Conservation (phyloP, 2,888 invertebrate species). For the Magallana nippona region DNA sequence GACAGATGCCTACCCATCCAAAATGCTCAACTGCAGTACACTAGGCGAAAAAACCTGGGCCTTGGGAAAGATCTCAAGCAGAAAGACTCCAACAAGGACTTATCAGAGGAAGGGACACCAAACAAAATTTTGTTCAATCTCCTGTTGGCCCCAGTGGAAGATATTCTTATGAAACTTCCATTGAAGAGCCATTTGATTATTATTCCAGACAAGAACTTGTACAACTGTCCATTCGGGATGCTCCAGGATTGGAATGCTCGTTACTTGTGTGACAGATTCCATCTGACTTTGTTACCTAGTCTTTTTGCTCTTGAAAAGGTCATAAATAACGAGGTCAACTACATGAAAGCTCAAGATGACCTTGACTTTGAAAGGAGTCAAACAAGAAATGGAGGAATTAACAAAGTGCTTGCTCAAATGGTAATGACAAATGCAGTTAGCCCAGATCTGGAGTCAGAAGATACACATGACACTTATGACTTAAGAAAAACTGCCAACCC, state of each 20-base stretch:
- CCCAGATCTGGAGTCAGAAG: conserved; percentile 37
- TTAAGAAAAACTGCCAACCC: conserved; percentile 70
- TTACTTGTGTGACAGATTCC: conserved; percentile 64
- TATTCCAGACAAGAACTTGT: conserved; percentile 74
- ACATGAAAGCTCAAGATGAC: conserved; percentile 67
- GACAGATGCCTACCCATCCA: conserved; percentile 68
- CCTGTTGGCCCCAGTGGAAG: conserved; percentile 73
- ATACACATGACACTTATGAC: conserved; percentile 44
- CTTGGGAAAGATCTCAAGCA: conserved; percentile 50
- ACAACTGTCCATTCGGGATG: conserved; percentile 71
- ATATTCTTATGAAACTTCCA: conserved; percentile 70
- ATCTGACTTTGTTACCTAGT: conserved; percentile 72
- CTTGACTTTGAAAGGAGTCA: conserved; percentile 70
- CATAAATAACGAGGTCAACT: conserved; percentile 70
- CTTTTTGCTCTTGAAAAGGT: conserved; percentile 72
- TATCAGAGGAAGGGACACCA: conserved; percentile 45
- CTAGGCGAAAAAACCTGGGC: conserved; percentile 59
- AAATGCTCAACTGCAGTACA: conserved; percentile 58
- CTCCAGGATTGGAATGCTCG: conserved; percentile 67
- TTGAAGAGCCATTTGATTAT: conserved; percentile 69
- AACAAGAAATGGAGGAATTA: conserved; percentile 68
- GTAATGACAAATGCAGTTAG: conserved; percentile 40
- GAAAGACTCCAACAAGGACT: conserved; percentile 30
- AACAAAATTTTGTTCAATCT: conserved; percentile 71
- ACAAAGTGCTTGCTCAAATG: conserved; percentile 43